Percentiles rank a stretch among this genome's conserved stretches.
Conservation (phyloP, 2,888 invertebrate species). For the Brachynemurus nebulosus region DNA sequence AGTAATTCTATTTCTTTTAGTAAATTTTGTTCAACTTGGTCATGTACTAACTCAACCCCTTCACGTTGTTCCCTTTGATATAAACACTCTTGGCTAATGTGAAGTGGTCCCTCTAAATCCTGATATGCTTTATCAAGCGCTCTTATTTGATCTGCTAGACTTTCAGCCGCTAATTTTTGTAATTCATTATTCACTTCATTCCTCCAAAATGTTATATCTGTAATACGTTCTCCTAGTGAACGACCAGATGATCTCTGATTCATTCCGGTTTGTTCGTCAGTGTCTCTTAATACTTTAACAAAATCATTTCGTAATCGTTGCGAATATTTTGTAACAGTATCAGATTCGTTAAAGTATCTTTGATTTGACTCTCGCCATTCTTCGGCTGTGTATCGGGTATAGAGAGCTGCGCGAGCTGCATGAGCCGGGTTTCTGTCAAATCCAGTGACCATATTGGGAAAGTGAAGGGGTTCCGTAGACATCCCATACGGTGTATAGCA, state of each 20-base stretch:
- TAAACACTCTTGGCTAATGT: slow-evolving; percentile 86
- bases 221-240: slow-evolving; percentile 78
- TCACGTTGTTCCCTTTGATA: slow-evolving; percentile 83
- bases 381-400: slow-evolving; percentile 80
- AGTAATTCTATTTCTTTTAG: slow-evolving; percentile 74
- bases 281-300: slow-evolving; percentile 54
- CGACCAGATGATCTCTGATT: slow-evolving; percentile 78
- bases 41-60: slow-evolving; percentile 83
- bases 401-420: slow-evolving; percentile 69
- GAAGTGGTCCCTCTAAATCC: slow-evolving; percentile 80
- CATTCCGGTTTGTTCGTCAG: slow-evolving; percentile 62
- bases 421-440: slow-evolving; percentile 72
- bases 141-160: slow-evolving; percentile 50
- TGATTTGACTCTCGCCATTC: slow-evolving; percentile 86
- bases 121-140: slow-evolving; percentile 56
- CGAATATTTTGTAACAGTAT: slow-evolving; percentile 67
- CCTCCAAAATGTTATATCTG: slow-evolving; percentile 87
- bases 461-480: slow-evolving; percentile 62
- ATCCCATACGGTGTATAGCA: slow-evolving; percentile 52
- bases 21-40: slow-evolving; percentile 73
- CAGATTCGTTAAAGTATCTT: slow-evolving; percentile 64
- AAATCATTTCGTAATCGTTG: slow-evolving; percentile 71
- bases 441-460: slow-evolving; percentile 70
- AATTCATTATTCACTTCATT: slow-evolving; percentile 77
- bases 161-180: slow-evolving; percentile 72